Base-by-base conservation (phyloP, 2,797 vertebrate species). In the Oreochromis mossambicus region DNA sequence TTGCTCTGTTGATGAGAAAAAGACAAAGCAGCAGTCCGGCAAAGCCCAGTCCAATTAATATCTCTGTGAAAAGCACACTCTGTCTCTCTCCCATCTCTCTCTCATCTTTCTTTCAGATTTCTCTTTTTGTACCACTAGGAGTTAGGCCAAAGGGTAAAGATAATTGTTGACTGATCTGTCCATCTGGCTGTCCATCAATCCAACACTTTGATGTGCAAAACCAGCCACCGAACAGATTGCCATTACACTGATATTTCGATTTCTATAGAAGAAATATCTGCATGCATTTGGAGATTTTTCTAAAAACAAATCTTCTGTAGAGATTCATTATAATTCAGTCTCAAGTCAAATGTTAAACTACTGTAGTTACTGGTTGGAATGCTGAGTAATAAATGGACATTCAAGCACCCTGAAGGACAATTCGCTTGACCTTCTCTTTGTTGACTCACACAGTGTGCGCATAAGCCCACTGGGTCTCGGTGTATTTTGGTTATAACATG, bases 31-130 rank as follows among this genome's bases (percentile, higher is more conserved):
- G 70, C 73, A 82, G 89, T 88, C 86, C 81, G 68, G 76, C 85
- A 89, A 91, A 93, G 83, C 87, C 83, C 87, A 81, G 83, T 93
- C 89, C 90, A 93, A 93, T 94, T 94, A 93, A 90, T 88, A 88
- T 90, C 73, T 86, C 86, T 81, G 88, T 70, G 81, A 86, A 91
- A 90, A 79, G 81, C 83, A 48, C 52, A 78, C 87, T 83, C 29
- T 82, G 68, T 87, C 80, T 81, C 61, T 80, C 81, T 50, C 79
- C 77, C 79, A 76, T 83, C 29, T 86, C 52, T 46, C 81, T 87
- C 54, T 63, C 70, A 82, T 86, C 14, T 3, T 48, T 85, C 78
- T 88, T 84, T 85, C 43, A 77, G 21, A 77, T 88, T 91, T 83
- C 54, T 34, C 52, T 58, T 54, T 85, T 86, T 79, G 29, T 38